phyloP scores from a whole-genome alignment of 2,113 vertebrate species.

The Oreochromis aureus region DNA sequence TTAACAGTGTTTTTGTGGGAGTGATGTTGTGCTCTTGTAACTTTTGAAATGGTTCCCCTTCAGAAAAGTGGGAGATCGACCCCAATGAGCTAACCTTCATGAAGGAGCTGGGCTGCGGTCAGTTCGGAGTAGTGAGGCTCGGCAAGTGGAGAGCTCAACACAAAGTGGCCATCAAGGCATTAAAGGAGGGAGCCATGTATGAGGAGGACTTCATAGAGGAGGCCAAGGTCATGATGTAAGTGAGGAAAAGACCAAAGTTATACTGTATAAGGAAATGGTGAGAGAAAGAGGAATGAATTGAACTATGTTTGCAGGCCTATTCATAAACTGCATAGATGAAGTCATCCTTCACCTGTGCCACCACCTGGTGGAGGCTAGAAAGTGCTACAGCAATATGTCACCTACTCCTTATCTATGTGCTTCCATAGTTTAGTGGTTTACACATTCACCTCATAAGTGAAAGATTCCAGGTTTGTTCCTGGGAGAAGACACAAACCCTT shows the following conservation, averaged over 20 bases:
- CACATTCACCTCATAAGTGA: background rate
- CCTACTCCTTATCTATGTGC: background rate
- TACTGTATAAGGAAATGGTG: background rate
- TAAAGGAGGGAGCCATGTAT: slow-evolving; percentile 87
- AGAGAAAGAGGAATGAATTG: background rate
- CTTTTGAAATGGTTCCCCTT: background rate
- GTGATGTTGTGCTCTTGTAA: background rate
- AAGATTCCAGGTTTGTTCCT: background rate
- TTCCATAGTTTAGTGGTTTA: background rate
- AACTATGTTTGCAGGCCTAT: background rate
- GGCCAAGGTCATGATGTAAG: slow-evolving; percentile 96
- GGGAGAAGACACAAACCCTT: background rate
- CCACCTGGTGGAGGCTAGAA: background rate
- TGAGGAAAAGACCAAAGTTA: background rate
- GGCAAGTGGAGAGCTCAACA: slow-evolving; percentile 90
- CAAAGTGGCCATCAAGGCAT: slow-evolving; percentile 95
- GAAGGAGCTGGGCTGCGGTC: slow-evolving; percentile 89
- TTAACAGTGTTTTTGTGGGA: background rate
- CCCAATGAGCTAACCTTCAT: slow-evolving; percentile 90
- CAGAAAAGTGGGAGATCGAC: slow-evolving; percentile 76
- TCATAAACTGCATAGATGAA: background rate
- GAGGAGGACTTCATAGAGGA: slow-evolving; percentile 97
- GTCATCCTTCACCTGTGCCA: background rate
- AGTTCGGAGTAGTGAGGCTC: slow-evolving; percentile 86
- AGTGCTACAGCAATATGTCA: background rate